These are phyloP conservation scores for Rhopalosiphum padi DNA, from an alignment of 1,140 invertebrate genomes.

Conservation along the genomic window DNA sequence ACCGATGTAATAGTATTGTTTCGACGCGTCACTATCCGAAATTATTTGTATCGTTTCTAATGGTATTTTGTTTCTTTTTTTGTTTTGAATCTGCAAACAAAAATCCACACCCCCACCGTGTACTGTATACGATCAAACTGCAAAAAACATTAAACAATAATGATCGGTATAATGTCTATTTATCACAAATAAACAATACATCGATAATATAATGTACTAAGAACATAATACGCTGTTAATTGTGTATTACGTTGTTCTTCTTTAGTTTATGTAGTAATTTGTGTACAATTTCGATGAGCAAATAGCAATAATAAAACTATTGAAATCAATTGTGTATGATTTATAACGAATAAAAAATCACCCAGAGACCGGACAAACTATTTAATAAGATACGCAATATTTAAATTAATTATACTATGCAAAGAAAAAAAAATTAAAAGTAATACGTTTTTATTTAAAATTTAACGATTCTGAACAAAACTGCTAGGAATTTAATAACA, in stretches of 20 bases:
- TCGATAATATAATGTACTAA: conserved; percentile 8
- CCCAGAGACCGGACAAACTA: not conserved
- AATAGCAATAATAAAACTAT: not conserved
- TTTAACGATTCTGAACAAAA: not conserved
- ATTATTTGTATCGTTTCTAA: conserved; percentile 33
- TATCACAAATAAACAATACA: conserved; percentile 46
- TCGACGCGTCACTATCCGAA: conserved; percentile 24
- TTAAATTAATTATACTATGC: not conserved
- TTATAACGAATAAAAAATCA: not conserved
- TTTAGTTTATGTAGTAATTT: not conserved
- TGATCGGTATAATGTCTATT: conserved; percentile 51
- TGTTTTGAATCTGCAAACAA: conserved; percentile 56
- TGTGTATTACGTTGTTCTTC: not conserved
- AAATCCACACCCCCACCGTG: conserved; percentile 55
- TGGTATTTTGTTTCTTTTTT: conserved; percentile 53
- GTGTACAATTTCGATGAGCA: not conserved
- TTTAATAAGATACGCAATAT: not conserved
- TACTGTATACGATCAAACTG: conserved; percentile 58
- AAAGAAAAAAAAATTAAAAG: not conserved
- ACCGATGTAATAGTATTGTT: conserved; percentile 27
- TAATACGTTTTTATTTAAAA: not conserved
- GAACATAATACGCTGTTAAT: not conserved
- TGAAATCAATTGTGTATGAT: not conserved
- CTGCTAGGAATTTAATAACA: not conserved
- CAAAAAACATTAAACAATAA: conserved; percentile 57